Conservation (phyloP, 2,888 invertebrate species). For the Muschampia plurimacula region DNA sequence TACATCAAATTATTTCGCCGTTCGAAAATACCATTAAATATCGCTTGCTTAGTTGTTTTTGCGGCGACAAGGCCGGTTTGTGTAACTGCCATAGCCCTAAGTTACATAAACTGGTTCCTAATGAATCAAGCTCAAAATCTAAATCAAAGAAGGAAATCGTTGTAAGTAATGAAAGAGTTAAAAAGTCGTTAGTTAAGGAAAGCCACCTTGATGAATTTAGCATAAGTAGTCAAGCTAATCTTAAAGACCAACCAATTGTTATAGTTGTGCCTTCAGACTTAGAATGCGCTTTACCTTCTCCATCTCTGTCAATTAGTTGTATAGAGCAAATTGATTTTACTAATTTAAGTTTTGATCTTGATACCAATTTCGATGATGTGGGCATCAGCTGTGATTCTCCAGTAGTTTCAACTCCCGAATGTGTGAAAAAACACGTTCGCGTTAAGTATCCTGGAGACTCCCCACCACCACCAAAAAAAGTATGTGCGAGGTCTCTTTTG, state of each 20-base stretch:
- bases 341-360: slow-evolving; percentile 22
- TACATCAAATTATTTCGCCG: slow-evolving; percentile 1
- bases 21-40: slow-evolving; percentile 22
- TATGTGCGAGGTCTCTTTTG: slow-evolving; percentile 24
- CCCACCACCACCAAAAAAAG: slow-evolving; percentile 27
- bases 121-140: slow-evolving; percentile 17
- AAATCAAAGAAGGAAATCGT: slow-evolving; percentile 7
- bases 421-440: slow-evolving; percentile 20
- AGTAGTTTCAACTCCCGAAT: slow-evolving; percentile 22
- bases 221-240: slow-evolving; percentile 11
- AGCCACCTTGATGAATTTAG: neutral
- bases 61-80: slow-evolving; percentile 23
- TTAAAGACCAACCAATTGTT: slow-evolving; percentile 22
- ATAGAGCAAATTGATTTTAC: slow-evolving; percentile 11
- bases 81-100: slow-evolving; percentile 12
- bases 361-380: slow-evolving; percentile 20
- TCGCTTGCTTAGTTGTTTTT: slow-evolving; percentile 42
- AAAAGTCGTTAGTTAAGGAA: neutral
- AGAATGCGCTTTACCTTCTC: slow-evolving; percentile 30
- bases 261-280: slow-evolving; percentile 29
- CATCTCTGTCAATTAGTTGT: slow-evolving; percentile 7
- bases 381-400: slow-evolving; percentile 12
- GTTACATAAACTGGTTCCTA: slow-evolving; percentile 9
- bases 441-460: slow-evolving; percentile 23
- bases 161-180: slow-evolving; percentile 7